Percentiles rank a stretch among this genome's conserved stretches.
These are phyloP conservation scores for Threskiornis aethiopicus DNA, from an alignment of 2,797 vertebrate species.

Conservation along the genomic window DNA sequence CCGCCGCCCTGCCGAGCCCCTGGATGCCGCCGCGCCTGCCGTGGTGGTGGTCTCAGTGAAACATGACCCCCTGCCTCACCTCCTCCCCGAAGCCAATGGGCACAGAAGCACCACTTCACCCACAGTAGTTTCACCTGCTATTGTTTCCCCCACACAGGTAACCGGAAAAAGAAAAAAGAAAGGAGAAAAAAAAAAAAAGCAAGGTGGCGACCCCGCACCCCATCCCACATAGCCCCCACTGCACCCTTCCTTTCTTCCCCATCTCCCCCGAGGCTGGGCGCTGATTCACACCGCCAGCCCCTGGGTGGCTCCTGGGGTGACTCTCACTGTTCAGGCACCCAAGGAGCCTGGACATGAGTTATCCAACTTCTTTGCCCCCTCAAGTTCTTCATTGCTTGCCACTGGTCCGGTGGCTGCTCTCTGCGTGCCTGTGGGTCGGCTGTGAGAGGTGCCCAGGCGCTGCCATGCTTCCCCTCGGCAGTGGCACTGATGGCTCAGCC, in stretches of 20 bases:
- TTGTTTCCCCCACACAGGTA: constrained; percentile 87
- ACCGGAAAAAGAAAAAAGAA: constrained; percentile 38
- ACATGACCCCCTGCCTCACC: constrained; percentile 76
- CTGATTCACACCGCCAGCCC: neutral
- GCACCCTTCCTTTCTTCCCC: neutral
- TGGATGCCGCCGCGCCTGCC: constrained; percentile 61
- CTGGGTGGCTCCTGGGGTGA: neutral
- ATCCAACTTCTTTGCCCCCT: neutral
- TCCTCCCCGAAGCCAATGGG: constrained; percentile 85
- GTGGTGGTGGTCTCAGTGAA: constrained; percentile 81
- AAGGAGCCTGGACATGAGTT: fast-evolving
- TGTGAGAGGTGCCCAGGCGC: neutral
- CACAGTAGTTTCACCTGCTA: constrained; percentile 76
- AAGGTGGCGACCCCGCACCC: neutral
- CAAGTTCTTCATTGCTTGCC: fast-evolving
- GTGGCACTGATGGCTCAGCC: neutral
- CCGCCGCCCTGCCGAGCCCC: constrained; percentile 77
- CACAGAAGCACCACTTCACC: constrained; percentile 77
- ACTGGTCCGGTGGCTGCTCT: neutral
- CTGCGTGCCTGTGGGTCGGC: neutral
- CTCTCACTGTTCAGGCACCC: neutral
- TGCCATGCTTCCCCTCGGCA: fast-evolving
- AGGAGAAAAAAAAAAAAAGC: neutral
- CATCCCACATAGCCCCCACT: neutral
- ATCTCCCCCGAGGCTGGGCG: neutral